Evolutionary conservation across 2,888 invertebrate species (phyloP).

Genomic region (Tridacna gigas): DNA sequence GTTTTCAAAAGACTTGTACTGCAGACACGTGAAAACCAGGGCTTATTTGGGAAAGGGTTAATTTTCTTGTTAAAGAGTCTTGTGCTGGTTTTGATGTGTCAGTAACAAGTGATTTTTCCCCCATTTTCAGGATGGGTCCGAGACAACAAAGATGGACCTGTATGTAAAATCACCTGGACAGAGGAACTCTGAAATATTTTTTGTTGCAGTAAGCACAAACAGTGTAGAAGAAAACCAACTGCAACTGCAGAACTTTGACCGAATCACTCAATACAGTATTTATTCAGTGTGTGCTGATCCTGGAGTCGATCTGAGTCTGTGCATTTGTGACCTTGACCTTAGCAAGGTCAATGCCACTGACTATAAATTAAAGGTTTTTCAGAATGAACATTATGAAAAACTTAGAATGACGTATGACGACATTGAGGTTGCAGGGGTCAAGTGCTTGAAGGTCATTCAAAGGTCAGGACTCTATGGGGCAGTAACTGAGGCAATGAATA

Average conservation of each 20-base stretch:
- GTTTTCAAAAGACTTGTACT: too few species aligned
- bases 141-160: conserved; percentile 68
- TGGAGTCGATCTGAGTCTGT: conserved; percentile 69
- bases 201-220: conserved; percentile 55
- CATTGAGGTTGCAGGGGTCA: conserved; percentile 5
- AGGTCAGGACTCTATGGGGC: conserved; percentile 53
- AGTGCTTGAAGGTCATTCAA: conserved; percentile 58
- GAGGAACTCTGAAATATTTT: conserved; percentile 61
- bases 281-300: conserved; percentile 71
- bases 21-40: too few species aligned
- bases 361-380: background rate
- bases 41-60: too few species aligned
- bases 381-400: background rate
- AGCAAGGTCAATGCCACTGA: background rate
- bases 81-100: too few species aligned
- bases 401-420: conserved; percentile 8
- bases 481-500: conserved; percentile 57
- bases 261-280: conserved; percentile 72
- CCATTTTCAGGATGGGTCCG: conserved; percentile 50
- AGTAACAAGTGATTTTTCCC: background rate
- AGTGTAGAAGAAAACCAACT: background rate
- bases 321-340: conserved; percentile 67
- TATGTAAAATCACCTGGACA: conserved; percentile 46
- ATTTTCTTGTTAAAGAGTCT: too few species aligned
- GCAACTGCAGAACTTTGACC: conserved; percentile 64